phyloP scores from a whole-genome alignment of 2,888 invertebrate species.

The Cheilosia scutellata region DNA sequence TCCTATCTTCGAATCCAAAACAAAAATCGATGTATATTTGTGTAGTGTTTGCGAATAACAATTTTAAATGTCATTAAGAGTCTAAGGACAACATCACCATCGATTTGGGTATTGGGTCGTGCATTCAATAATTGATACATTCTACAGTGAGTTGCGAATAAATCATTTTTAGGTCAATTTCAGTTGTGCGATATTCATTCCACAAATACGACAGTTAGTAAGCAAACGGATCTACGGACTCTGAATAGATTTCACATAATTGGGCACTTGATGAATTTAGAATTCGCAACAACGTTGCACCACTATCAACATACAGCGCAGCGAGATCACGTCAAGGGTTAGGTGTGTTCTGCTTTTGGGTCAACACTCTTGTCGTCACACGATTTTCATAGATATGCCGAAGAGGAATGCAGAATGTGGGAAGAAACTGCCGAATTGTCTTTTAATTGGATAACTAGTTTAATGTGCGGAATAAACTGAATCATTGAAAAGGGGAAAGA shows the following conservation, averaged over 20 bases:
- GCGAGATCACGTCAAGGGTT: background rate
- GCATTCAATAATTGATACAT: background rate
- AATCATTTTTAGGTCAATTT: constrained; percentile 5
- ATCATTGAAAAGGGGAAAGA: no score
- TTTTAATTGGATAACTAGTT: constrained; percentile 68
- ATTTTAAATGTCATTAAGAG: constrained; percentile 22
- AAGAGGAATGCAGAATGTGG: constrained; percentile 30
- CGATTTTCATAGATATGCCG: constrained; percentile 3
- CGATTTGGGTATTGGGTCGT: background rate
- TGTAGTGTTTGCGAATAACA: background rate
- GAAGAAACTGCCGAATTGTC: constrained; percentile 17
- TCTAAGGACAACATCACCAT: constrained; percentile 10
- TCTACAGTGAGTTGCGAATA: background rate
- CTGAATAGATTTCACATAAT: background rate
- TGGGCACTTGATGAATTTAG: constrained; percentile 31
- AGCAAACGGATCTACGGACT: background rate
- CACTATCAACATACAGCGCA: background rate
- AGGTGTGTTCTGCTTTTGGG: background rate
- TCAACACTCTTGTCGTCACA: constrained; percentile 3
- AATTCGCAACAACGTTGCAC: constrained; percentile 24
- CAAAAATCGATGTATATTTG: background rate
- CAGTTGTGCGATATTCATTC: background rate
- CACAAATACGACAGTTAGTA: background rate
- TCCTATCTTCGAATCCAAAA: background rate
- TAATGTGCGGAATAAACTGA: background rate